phyloP scores from a whole-genome alignment of 2,113 vertebrate species.

The Trichechus manatus region DNA sequence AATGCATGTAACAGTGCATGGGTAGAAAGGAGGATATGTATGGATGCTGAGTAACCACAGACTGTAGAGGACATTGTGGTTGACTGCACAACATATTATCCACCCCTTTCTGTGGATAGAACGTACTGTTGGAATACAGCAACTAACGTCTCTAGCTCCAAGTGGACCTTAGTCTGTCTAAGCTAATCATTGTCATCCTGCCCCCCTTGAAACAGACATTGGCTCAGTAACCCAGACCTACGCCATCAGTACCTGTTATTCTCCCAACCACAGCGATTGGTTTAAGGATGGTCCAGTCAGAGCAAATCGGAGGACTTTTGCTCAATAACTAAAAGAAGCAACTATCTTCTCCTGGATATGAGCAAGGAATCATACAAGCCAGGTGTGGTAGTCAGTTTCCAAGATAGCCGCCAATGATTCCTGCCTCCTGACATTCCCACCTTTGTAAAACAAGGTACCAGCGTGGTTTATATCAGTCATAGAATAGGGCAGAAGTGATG shows the following conservation, averaged over 20 bases:
- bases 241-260: conserved; percentile 29
- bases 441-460: background rate
- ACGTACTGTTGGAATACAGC: background rate
- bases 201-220: background rate
- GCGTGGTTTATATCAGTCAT: background rate
- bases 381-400: background rate
- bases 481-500: conserved; percentile 5
- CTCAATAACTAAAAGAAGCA: background rate
- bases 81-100: background rate
- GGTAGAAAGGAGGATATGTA: background rate
- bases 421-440: background rate
- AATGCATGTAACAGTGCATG: background rate
- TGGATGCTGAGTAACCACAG: background rate
- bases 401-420: background rate
- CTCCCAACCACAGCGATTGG: background rate
- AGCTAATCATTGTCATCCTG: background rate
- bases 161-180: background rate
- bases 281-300: background rate
- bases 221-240: background rate
- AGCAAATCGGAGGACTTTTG: conserved; percentile 18
- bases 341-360: background rate
- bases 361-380: conserved; percentile 23
- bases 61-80: background rate
- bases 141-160: background rate
- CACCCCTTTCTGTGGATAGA: background rate